phyloP scores from a whole-genome alignment of 1,140 invertebrate species.

The Melitaea cinxia region DNA sequence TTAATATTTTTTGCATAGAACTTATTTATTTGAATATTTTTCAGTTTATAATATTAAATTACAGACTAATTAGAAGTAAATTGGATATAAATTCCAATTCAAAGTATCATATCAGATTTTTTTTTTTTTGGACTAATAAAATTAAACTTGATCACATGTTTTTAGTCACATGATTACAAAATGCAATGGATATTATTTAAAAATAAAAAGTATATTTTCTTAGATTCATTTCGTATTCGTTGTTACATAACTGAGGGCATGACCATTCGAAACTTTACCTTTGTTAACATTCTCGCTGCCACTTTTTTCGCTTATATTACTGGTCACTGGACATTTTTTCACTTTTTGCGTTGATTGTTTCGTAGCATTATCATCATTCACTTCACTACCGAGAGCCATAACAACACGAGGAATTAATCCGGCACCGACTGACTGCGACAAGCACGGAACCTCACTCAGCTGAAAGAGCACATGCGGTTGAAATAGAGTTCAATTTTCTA shows the following conservation, averaged over 20 bases:
- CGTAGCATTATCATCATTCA: slow-evolving; percentile 79
- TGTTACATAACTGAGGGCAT: slow-evolving; percentile 80
- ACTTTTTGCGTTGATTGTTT: slow-evolving; percentile 77
- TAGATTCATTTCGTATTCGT: slow-evolving; percentile 53
- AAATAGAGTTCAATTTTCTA: slow-evolving; percentile 75
- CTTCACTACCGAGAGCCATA: slow-evolving; percentile 82
- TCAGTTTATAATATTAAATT: neutral
- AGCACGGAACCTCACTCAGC: slow-evolving; percentile 75
- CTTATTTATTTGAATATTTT: neutral
- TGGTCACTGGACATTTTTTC: slow-evolving; percentile 75
- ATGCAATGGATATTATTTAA: slow-evolving; percentile 38
- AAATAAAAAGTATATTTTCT: slow-evolving; percentile 36
- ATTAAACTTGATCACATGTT: slow-evolving; percentile 3
- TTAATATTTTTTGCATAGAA: neutral
- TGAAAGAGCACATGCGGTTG: slow-evolving; percentile 79
- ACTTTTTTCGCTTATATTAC: slow-evolving; percentile 69
- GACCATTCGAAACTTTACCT: slow-evolving; percentile 73
- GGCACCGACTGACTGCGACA: slow-evolving; percentile 76
- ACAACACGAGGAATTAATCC: slow-evolving; percentile 81
- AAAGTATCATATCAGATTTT: slow-evolving; percentile 1
- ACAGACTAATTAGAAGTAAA: neutral
- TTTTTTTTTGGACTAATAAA: slow-evolving; percentile 18
- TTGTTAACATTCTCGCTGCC: slow-evolving; percentile 70
- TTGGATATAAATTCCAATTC: neutral
- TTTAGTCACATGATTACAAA: slow-evolving; percentile 61